Conservation (phyloP, 1,140 invertebrate genomes). For the Homarus americanus region DNA sequence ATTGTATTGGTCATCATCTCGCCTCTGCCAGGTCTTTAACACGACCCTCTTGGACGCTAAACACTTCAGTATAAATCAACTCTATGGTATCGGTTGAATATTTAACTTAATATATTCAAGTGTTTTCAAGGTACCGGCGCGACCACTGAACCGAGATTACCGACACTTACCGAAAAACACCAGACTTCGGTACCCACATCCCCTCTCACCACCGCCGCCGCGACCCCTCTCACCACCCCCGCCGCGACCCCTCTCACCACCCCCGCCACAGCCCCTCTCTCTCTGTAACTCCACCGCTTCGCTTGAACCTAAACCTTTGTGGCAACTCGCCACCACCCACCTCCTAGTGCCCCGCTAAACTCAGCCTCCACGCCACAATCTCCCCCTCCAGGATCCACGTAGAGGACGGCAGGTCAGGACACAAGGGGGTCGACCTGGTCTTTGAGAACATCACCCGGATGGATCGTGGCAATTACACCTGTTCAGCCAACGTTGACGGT, state of each 20-base stretch:
- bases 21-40: too few relatives aligned
- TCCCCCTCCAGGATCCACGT: constrained; percentile 76
- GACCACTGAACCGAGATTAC: too few relatives aligned
- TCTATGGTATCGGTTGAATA: too few relatives aligned
- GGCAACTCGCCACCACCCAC: not conserved
- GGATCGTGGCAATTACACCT: constrained; percentile 77
- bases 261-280: not conserved
- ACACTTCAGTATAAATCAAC: too few relatives aligned
- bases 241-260: not conserved
- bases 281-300: not conserved
- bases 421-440: constrained; percentile 76
- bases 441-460: constrained; percentile 76
- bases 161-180: too few relatives aligned
- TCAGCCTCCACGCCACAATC: not conserved
- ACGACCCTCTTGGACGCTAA: too few relatives aligned
- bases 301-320: constrained; percentile 2
- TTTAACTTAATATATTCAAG: too few relatives aligned
- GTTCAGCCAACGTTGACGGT: constrained; percentile 76
- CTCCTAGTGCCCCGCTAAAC: not conserved
- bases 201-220: too few relatives aligned
- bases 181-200: too few relatives aligned
- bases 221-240: not conserved
- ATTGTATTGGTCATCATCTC: too few relatives aligned
- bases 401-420: constrained; percentile 74
- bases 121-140: too few relatives aligned